Evolutionary conservation across 1,140 invertebrate species (phyloP).

Genomic region (Trichonephila clavipes): DNA sequence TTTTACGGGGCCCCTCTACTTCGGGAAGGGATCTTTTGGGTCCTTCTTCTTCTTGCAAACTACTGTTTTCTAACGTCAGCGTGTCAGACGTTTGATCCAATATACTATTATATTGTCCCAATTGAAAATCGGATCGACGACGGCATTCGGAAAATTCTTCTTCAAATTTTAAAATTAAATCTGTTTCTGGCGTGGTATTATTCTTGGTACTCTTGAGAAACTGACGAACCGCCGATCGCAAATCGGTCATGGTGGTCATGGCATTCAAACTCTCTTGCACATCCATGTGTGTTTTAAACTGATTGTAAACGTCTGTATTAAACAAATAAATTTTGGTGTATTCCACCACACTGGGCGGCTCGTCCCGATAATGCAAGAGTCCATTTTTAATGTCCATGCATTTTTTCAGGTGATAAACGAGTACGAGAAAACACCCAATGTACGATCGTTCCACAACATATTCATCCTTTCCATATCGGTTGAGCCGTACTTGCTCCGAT

Average conservation of each 20-base stretch:
- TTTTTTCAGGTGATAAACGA: slow-evolving; percentile 1
- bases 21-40: neutral
- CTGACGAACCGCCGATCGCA: slow-evolving; percentile 33
- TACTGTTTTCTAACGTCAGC: neutral
- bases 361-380: slow-evolving; percentile 10
- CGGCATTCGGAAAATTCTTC: slow-evolving; percentile 28
- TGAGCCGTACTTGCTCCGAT: neutral
- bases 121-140: neutral
- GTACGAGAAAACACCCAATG: slow-evolving; percentile 23
- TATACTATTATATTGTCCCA: neutral
- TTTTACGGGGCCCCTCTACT: neutral
- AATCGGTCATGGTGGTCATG: slow-evolving; percentile 47
- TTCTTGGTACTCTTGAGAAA: slow-evolving; percentile 44
- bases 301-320: slow-evolving; percentile 38
- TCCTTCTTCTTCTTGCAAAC: neutral
- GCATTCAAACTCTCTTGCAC: neutral
- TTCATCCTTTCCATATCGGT: neutral
- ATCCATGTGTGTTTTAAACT: slow-evolving; percentile 35
- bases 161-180: slow-evolving; percentile 49
- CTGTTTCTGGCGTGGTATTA: neutral
- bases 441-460: slow-evolving; percentile 32
- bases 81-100: neutral
- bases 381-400: slow-evolving; percentile 2
- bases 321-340: slow-evolving; percentile 34
- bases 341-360: neutral